These are phyloP conservation scores for Choristoneura fumiferana DNA, from an alignment of 1,140 invertebrate genomes.

Conservation along the genomic window DNA sequence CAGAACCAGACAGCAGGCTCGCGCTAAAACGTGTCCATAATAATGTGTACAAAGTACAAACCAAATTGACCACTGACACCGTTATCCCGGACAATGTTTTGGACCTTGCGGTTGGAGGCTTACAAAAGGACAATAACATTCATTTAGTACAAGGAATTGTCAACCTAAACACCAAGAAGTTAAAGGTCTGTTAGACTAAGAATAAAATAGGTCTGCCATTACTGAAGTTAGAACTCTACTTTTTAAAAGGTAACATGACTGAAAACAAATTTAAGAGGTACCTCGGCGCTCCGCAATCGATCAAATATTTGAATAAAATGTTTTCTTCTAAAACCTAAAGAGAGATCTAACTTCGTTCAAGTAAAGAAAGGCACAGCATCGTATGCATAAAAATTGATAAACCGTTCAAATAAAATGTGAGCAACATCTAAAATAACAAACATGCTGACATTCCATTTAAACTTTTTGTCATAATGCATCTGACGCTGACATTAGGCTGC, in stretches of 20 bases:
- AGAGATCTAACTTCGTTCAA: constrained; percentile 21
- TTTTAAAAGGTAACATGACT: too few relatives aligned
- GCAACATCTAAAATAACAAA: too few relatives aligned
- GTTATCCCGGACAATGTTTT: constrained; percentile 72
- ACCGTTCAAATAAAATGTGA: too few relatives aligned
- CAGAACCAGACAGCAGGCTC: constrained; percentile 36
- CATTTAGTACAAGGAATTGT: constrained; percentile 39
- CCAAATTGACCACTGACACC: constrained; percentile 75
- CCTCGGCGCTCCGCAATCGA: too few relatives aligned
- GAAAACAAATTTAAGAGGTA: too few relatives aligned
- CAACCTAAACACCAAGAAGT: constrained; percentile 19
- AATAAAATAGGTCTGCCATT: background rate
- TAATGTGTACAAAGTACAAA: constrained; percentile 73
- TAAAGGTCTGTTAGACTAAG: constrained; percentile 3
- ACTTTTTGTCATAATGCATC: too few relatives aligned
- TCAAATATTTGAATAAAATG: too few relatives aligned
- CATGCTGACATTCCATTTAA: too few relatives aligned
- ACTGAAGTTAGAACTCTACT: constrained; percentile 1
- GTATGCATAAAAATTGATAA: too few relatives aligned
- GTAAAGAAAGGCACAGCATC: constrained; percentile 21
- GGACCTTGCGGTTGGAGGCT: constrained; percentile 66
- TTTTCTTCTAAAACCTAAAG: background rate
- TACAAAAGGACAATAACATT: constrained; percentile 63
- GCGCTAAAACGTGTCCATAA: constrained; percentile 49
- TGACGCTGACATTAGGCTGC: too few relatives aligned